These are phyloP conservation scores for Ganaspis brasiliensis DNA, from an alignment of 2,888 invertebrate genomes.

Conservation along the genomic window DNA sequence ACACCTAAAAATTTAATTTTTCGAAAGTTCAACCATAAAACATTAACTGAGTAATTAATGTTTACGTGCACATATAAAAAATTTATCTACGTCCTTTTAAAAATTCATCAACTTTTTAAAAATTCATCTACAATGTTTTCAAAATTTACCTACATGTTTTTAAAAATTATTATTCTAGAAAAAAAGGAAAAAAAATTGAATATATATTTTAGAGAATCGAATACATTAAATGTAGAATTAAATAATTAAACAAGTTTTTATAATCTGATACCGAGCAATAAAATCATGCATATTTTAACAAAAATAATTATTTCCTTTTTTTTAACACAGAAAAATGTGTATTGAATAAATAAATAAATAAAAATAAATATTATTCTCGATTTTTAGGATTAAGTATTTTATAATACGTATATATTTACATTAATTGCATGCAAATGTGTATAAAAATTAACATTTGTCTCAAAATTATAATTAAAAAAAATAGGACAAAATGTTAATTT, in stretches of 20 bases:
- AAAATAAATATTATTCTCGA: too few relatives aligned
- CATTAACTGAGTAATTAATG: constrained; percentile 27
- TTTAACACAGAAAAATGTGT: too few relatives aligned
- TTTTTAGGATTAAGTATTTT: too few relatives aligned
- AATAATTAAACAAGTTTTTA: not conserved
- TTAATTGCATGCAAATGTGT: too few relatives aligned
- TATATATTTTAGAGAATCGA: too few relatives aligned
- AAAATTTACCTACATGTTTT: not conserved
- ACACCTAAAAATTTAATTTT: not conserved
- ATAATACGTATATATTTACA: too few relatives aligned
- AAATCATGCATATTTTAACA: not conserved
- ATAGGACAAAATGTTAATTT: too few relatives aligned
- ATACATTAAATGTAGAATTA: too few relatives aligned
- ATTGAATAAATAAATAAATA: too few relatives aligned
- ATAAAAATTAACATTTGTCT: too few relatives aligned
- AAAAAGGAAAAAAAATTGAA: too few relatives aligned
- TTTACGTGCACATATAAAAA: constrained; percentile 24
- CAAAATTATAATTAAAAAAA: too few relatives aligned
- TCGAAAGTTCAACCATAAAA: constrained; percentile 27
- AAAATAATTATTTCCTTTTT: not conserved
- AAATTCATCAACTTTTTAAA: not conserved
- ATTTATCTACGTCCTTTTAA: not conserved
- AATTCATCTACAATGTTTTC: not conserved
- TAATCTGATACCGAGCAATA: not conserved
- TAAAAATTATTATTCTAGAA: not conserved